Base-by-base conservation (phyloP, 1,140 invertebrate species). In the Drosophila fuyamai region DNA sequence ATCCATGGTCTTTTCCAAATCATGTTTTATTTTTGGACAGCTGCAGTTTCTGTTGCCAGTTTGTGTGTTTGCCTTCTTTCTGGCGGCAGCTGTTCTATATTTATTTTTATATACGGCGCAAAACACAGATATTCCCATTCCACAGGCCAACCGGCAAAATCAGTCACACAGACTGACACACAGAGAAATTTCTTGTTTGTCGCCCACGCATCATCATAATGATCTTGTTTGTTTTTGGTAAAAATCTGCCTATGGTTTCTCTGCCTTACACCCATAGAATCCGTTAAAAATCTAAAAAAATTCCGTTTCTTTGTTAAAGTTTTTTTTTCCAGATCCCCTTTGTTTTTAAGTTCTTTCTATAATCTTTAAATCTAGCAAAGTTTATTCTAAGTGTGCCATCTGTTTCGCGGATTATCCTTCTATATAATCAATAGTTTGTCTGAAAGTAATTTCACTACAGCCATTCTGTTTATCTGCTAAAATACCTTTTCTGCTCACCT, bases 11-110 rank as follows among this genome's bases (percentile, higher is more conserved):
- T 82, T 67, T 63, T 88, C 83, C 84, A 83, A 68, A 81, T 67
- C 57, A 47, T 62, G 66, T 85, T 78, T 89, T 89, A 89, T 89
- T 89, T 89, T 89, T 89, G 84, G 84, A 89, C 85, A 89, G 84
- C 84, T 88, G 84, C 84, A 88, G 59, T 88, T 83, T 83, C 71
- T 73, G 76, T 73, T 78, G 61, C 71, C 74, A 51, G 56, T 57
- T 48, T 41, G 41, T 40, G 40, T 80, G 55, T 44, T 32, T 32
- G 29, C 5, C 3, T 32, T 40, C 48, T 68, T 61, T 47, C 57
- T 58, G 51, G 61, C 48, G 36, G 68, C 68, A 72, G 56, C 77
- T 75, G 82, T 79, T 88, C 83, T 89, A 88, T 89, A 88, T 88
- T 88, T 88, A 89, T 73, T 83, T 88, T 29, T 57, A 75, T 68